Evolutionary conservation across 2,888 invertebrate species (phyloP).

Genomic region (Osmoderma eremita): DNA sequence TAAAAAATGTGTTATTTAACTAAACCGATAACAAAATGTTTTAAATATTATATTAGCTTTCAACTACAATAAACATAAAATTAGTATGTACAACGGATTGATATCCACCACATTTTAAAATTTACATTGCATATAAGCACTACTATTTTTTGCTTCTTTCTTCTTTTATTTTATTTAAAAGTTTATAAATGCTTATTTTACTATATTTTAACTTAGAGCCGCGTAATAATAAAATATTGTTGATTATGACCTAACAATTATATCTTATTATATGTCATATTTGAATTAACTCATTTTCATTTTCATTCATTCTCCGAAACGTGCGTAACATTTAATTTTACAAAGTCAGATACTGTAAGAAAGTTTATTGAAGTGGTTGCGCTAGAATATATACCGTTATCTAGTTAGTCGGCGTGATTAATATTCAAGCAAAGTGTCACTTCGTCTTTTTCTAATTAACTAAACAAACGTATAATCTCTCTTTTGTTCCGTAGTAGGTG

Average conservation of each 20-base stretch:
- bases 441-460: constrained; percentile 49
- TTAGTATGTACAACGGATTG: no score
- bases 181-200: no score
- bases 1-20: no score
- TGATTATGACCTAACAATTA: background rate
- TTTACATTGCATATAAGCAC: no score
- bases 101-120: no score
- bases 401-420: constrained; percentile 52
- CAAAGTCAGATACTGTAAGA: no score
- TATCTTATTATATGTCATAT: background rate
- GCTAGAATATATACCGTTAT: constrained; percentile 49
- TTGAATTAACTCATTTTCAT: constrained; percentile 19
- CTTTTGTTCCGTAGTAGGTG: constrained; percentile 46
- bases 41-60: no score
- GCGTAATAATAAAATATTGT: background rate
- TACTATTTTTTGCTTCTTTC: no score
- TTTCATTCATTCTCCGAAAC: constrained; percentile 20
- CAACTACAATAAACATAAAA: no score
- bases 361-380: constrained; percentile 40
- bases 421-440: constrained; percentile 50
- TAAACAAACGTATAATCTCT: constrained; percentile 39
- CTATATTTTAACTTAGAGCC: no score
- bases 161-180: no score
- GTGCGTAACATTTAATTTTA: background rate
- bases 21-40: no score